phyloP scores from a whole-genome alignment of 2,797 vertebrate genomes.

The Cossypha niveicapilla region DNA sequence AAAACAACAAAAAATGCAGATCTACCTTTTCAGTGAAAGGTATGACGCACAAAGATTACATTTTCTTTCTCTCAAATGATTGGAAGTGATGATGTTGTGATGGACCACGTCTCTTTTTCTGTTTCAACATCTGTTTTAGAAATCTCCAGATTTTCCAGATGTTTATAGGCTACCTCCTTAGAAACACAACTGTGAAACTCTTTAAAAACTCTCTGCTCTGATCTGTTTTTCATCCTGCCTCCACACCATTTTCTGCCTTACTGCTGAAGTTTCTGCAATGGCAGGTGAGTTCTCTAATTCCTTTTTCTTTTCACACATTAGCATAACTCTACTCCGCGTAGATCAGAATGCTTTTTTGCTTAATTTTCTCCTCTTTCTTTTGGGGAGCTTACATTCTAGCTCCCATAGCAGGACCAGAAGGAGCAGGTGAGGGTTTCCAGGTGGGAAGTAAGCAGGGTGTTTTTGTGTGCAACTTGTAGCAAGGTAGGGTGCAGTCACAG shows the following conservation, averaged over 20 bases:
- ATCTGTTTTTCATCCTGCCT: background rate
- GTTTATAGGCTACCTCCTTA: background rate
- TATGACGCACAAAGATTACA: background rate
- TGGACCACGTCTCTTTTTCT: background rate
- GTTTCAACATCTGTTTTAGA: background rate
- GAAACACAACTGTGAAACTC: background rate
- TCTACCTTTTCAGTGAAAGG: background rate
- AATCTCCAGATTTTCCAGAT: background rate
- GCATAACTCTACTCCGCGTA: fast-evolving
- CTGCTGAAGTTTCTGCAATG: background rate
- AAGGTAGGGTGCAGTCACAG: fast-evolving
- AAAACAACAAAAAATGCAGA: background rate
- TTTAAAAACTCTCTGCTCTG: background rate
- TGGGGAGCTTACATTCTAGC: background rate
- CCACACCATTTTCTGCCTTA: background rate
- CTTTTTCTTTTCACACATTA: fast-evolving
- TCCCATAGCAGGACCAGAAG: background rate
- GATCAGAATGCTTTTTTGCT: background rate
- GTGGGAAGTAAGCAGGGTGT: background rate
- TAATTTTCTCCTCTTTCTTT: background rate
- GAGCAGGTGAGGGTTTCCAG: background rate
- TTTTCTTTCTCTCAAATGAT: background rate
- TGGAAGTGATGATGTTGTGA: fast-evolving
- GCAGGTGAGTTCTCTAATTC: background rate
- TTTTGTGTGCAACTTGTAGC: background rate